phyloP scores from a whole-genome alignment of 2,888 invertebrate species.

The Caenorhabditis sp. region DNA sequence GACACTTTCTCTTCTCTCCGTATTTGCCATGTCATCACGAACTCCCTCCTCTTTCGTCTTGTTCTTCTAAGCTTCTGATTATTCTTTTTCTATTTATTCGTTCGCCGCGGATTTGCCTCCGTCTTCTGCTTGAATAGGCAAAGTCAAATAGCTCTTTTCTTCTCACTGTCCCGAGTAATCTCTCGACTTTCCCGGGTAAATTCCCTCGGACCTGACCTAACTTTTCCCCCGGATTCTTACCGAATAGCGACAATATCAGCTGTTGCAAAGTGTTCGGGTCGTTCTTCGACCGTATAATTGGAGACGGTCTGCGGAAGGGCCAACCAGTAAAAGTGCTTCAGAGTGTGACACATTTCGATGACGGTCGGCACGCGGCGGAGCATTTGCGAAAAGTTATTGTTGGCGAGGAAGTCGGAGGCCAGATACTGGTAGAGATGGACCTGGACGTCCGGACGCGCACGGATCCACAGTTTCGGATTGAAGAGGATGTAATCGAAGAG shows the following conservation, averaged over 20 bases:
- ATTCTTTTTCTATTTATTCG: too few species aligned
- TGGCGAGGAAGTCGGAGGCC: constrained; percentile 97
- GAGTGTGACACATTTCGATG: constrained; percentile 96
- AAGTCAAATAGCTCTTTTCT: too few species aligned
- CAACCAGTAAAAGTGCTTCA: constrained; percentile 99
- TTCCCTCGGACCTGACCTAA: too few species aligned
- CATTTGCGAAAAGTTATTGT: constrained; percentile 86
- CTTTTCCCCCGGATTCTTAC: too few species aligned
- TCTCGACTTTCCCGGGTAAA: too few species aligned
- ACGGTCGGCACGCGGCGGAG: constrained; percentile 90
- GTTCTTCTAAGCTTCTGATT: too few species aligned
- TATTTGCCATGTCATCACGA: too few species aligned
- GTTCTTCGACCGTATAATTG: constrained; percentile 59
- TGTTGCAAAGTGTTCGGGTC: constrained; percentile 82
- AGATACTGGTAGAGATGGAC: constrained; percentile 91
- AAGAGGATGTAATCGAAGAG: constrained; percentile 98
- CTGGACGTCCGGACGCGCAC: constrained; percentile 88
- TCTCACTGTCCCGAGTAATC: too few species aligned
- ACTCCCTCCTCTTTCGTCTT: too few species aligned
- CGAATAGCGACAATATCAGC: constrained; percentile 92
- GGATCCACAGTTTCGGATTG: constrained; percentile 99
- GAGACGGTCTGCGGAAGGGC: constrained; percentile 88
- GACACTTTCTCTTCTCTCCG: too few species aligned
- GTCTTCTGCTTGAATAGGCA: too few species aligned
- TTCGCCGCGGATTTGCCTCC: too few species aligned